Base-by-base conservation (phyloP, 2,797 vertebrate species). In the Gambelia wislizenii region DNA sequence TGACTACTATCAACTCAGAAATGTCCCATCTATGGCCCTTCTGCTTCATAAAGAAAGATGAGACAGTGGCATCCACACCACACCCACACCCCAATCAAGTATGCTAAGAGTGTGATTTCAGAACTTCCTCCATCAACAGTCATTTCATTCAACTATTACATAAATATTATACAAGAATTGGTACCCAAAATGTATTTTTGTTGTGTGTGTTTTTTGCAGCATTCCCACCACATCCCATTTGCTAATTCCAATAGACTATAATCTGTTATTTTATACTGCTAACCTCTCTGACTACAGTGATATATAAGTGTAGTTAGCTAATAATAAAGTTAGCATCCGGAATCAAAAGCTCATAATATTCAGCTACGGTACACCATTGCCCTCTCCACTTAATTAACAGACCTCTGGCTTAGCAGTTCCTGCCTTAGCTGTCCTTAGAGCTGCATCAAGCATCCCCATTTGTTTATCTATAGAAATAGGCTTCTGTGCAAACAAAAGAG, bases 351-450 rank as follows among this genome's bases (percentile, higher is more conserved):
- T 30, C 5, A 16, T 0, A 14, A 14, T 16, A 27, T 18, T n/a
- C 36, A 36, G 13, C 42, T 47, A 39, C n/a, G n/a, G n/a, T n/a
- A n/a, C 14, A 49, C 5, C 33, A 49, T 42, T 9, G 47, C 9
- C 52, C 20, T 78, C 52, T 49, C 25, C 2, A 18, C 27, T 18
- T 64, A 64, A 20, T 52, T 13, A n/a, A 42, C 44, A 77, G 20
- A 44, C 54, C 27, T 42, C 12, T 6, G 61, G 30, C 33, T 87
- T 90, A 90, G 79, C 80, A 64, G 30, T 67, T 85, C 88, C 76
- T 85, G 33, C 47, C 82, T 87, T 91, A 49, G 30, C 47, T 0
- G 0, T 74, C 18, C 89, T 49, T 76, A 82, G 0, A 0, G 80
- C 16, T 30, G 78, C 76, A 18, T 52, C 27, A 33, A 76, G 13